Evolutionary conservation across 2,888 invertebrate genomes (phyloP).

Genomic region (Meganola albula): DNA sequence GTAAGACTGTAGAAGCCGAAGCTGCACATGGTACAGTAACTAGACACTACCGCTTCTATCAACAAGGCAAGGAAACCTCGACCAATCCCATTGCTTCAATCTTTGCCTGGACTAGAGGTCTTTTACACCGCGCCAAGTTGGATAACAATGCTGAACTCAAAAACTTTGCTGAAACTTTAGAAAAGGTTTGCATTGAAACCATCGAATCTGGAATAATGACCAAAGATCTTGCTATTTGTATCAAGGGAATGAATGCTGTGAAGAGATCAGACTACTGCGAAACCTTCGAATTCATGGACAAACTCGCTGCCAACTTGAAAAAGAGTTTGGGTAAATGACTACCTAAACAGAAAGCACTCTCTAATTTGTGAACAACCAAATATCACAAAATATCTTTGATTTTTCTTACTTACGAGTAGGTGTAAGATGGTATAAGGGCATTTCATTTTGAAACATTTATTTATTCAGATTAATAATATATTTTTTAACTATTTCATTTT

Average conservation of each 20-base stretch:
- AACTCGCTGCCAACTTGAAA: conserved; percentile 92
- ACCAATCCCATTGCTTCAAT: conserved; percentile 99
- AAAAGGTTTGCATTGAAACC: conserved; percentile 94
- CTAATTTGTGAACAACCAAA: conserved; percentile 51
- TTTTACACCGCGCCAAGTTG: conserved; percentile 95
- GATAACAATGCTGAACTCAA: conserved; percentile 88
- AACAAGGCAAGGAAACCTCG: conserved; percentile 98
- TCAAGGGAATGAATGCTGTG: conserved; percentile 93
- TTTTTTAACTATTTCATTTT: conserved; percentile 42
- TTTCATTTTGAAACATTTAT: conserved; percentile 33
- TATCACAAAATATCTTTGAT: conserved; percentile 9
- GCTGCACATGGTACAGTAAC: conserved; percentile 99
- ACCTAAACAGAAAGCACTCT: conserved; percentile 28
- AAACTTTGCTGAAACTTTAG: conserved; percentile 90
- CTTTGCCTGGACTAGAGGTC: conserved; percentile 98
- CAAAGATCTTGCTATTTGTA: conserved; percentile 98
- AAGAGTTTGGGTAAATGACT: conserved; percentile 79
- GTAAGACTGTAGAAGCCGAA: conserved; percentile 98
- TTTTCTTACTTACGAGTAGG: conserved; percentile 19
- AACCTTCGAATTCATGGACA: conserved; percentile 98
- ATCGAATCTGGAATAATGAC: conserved; percentile 98
- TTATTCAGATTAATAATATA: no score
- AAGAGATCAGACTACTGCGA: conserved; percentile 92
- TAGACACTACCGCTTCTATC: conserved; percentile 91
- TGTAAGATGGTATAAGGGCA: conserved; percentile 49